phyloP scores from a whole-genome alignment of 1,140 invertebrate species.

The Drosophila kanapiae region DNA sequence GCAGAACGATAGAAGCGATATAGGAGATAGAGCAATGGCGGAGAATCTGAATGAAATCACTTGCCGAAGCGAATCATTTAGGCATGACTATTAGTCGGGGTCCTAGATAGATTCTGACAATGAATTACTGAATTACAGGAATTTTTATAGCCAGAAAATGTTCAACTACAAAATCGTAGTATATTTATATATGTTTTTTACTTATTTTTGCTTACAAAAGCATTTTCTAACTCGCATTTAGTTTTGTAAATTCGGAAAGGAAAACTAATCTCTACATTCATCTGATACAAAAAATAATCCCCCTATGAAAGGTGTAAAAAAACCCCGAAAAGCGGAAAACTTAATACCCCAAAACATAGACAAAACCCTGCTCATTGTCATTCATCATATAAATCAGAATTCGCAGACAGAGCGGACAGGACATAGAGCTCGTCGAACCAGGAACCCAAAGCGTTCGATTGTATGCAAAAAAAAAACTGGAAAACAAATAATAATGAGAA shows the following conservation, averaged over 20 bases:
- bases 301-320: slow-evolving; percentile 21
- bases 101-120: background rate
- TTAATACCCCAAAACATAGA: slow-evolving; percentile 37
- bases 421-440: slow-evolving; percentile 39
- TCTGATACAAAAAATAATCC: slow-evolving; percentile 9
- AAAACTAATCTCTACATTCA: background rate
- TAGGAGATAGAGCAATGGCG: background rate
- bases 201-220: background rate
- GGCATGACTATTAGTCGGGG: background rate
- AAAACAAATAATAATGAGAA: slow-evolving; percentile 30
- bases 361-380: slow-evolving; percentile 54
- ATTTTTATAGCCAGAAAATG: background rate
- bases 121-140: background rate
- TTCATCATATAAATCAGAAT: slow-evolving; percentile 72
- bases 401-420: slow-evolving; percentile 42
- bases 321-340: slow-evolving; percentile 23
- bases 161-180: background rate
- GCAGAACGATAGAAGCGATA: background rate
- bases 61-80: slow-evolving; percentile 7
- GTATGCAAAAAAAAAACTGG: slow-evolving; percentile 59
- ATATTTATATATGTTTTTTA: no score
- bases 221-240: background rate
- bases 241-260: background rate
- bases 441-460: slow-evolving; percentile 56
- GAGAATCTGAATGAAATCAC: slow-evolving; percentile 24